Conservation (phyloP, 2,113 vertebrate genomes). For the Hemiprocne comata region DNA sequence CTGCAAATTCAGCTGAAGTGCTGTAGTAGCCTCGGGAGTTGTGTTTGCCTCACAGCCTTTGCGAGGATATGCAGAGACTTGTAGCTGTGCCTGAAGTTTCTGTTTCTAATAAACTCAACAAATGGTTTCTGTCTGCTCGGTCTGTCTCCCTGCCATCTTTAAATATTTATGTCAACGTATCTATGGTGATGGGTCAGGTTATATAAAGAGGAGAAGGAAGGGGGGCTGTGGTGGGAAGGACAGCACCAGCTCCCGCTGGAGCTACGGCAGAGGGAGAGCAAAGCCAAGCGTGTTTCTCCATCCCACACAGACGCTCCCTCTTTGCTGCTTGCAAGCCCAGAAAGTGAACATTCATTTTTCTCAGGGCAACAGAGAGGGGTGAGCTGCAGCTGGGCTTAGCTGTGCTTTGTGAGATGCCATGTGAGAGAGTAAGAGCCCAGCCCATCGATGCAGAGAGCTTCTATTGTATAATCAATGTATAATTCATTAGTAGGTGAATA, state of each 20-base stretch:
- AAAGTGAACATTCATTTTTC: neutral
- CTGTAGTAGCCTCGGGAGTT: rapidly evolving
- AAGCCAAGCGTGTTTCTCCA: neutral
- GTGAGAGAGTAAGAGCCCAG: neutral
- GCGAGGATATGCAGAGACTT: neutral
- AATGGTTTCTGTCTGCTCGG: neutral
- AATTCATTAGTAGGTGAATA: conserved; percentile 54
- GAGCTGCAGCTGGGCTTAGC: neutral
- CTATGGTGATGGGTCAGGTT: conserved; percentile 58
- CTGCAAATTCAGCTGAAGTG: neutral
- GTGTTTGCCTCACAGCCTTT: neutral
- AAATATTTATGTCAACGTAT: conserved; percentile 60
- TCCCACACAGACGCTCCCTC: rapidly evolving
- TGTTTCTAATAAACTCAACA: conserved; percentile 48
- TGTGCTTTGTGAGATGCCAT: neutral
- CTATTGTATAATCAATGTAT: conserved; percentile 55
- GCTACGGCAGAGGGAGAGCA: neutral
- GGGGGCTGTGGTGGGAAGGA: neutral
- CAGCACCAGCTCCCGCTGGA: neutral
- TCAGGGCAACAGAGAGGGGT: neutral
- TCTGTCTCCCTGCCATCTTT: conserved; percentile 31
- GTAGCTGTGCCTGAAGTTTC: conserved; percentile 8
- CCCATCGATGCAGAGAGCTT: neutral
- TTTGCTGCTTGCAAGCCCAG: neutral
- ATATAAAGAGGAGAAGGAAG: neutral